Conservation (phyloP, 2,113 vertebrate genomes). For the Prolemur simus region DNA sequence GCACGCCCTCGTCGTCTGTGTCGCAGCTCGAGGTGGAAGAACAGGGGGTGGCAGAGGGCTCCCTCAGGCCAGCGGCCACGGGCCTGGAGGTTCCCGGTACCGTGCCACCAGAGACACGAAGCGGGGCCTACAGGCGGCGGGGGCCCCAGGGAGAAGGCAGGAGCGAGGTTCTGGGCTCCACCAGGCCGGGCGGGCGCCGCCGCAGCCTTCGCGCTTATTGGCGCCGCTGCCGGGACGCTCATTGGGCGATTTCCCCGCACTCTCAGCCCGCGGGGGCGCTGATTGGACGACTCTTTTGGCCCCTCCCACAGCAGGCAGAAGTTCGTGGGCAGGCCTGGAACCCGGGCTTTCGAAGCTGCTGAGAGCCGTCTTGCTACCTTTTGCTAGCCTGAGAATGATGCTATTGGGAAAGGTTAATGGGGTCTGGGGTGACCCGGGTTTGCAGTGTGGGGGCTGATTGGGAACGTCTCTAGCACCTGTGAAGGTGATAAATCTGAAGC, state of each 20-base stretch:
- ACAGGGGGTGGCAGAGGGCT: not conserved
- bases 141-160: not conserved
- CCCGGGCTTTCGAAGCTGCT: no score
- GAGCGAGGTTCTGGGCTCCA: no score
- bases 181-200: not conserved
- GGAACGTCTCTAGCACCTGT: no score
- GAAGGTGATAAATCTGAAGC: no score
- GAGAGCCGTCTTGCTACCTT: no score
- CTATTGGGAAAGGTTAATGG: no score
- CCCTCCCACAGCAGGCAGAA: not conserved
- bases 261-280: not conserved
- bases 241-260: not conserved
- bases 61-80: slow-evolving; percentile 74
- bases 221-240: not conserved
- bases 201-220: not conserved
- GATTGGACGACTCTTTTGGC: not conserved
- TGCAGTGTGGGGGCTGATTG: no score
- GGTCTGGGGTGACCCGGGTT: no score
- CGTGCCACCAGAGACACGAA: slow-evolving; percentile 38
- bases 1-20: slow-evolving; percentile 92
- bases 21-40: slow-evolving; percentile 77
- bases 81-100: not conserved
- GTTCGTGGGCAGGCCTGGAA: no score
- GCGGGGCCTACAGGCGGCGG: not conserved
- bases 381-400: no score